Evolutionary conservation across 2,888 invertebrate genomes (phyloP).

Genomic region (Eupeodes latifasciatus): DNA sequence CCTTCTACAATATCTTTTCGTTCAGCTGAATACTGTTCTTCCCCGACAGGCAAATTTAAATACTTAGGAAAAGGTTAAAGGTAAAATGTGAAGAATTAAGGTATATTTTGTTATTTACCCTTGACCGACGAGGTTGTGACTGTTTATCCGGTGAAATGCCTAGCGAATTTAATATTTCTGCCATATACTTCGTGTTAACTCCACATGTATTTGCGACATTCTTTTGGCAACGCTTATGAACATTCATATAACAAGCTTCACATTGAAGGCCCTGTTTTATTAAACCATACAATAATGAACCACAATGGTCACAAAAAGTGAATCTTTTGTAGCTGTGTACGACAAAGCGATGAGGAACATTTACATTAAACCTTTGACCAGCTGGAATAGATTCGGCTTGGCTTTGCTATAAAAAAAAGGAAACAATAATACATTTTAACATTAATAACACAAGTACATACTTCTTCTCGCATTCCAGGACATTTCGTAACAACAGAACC

Average conservation of each 20-base stretch:
- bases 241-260: conserved; percentile 98
- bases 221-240: conserved; percentile 99
- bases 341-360: conserved; percentile 98
- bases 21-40: conserved; percentile 84
- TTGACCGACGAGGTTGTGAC: conserved; percentile 87
- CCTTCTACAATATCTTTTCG: conserved; percentile 81
- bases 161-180: conserved; percentile 94
- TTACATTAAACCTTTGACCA: conserved; percentile 97
- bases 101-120: conserved; percentile 83
- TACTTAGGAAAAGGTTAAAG: conserved; percentile 78
- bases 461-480: conserved; percentile 98
- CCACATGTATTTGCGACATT: conserved; percentile 99
- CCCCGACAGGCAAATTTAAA: conserved; percentile 84
- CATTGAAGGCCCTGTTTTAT: conserved; percentile 98
- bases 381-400: conserved; percentile 87
- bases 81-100: not conserved
- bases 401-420: conserved; percentile 81
- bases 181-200: conserved; percentile 98
- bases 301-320: conserved; percentile 99
- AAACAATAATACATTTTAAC: conserved; percentile 9
- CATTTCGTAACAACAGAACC: conserved; percentile 98
- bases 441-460: conserved; percentile 75
- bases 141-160: conserved; percentile 96
- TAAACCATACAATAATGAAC: conserved; percentile 97
- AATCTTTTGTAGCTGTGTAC: conserved; percentile 99